Conservation (phyloP, 2,797 vertebrate species). For the Lophotriccus pileatus region DNA sequence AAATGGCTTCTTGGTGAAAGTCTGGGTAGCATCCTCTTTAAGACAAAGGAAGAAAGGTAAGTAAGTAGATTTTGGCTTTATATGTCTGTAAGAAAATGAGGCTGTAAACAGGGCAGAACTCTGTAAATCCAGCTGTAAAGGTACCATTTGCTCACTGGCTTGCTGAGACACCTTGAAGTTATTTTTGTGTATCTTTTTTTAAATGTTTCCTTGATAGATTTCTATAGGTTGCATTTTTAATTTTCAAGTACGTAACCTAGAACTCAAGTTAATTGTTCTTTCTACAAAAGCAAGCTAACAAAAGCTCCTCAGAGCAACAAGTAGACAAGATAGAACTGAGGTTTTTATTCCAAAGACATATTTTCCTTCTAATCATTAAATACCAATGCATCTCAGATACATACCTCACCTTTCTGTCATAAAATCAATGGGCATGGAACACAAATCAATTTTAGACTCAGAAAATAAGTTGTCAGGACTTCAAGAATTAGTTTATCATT, state of each 20-base stretch:
- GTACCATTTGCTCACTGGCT: background rate
- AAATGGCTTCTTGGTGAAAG: background rate
- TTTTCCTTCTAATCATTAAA: background rate
- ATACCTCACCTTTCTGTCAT: background rate
- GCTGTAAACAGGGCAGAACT: background rate
- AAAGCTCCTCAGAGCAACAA: background rate
- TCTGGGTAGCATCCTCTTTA: background rate
- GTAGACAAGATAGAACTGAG: background rate
- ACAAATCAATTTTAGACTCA: background rate
- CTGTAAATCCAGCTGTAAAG: background rate
- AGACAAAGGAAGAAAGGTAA: background rate
- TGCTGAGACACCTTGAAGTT: background rate
- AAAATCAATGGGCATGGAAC: background rate
- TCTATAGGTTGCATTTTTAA: background rate
- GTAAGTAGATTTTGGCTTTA: background rate
- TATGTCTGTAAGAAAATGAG: background rate
- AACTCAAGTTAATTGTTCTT: background rate
- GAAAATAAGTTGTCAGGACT: background rate
- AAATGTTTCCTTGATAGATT: background rate
- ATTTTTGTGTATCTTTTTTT: background rate
- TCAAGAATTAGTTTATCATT: conserved; percentile 18
- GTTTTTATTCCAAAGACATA: background rate
- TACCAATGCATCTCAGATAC: background rate
- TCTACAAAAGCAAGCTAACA: background rate
- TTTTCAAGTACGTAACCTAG: background rate